Evolutionary conservation across 1,140 invertebrate species (phyloP), one percentile per base, ranked within the genome.

Genomic region (Cydia fagiglandana): DNA sequence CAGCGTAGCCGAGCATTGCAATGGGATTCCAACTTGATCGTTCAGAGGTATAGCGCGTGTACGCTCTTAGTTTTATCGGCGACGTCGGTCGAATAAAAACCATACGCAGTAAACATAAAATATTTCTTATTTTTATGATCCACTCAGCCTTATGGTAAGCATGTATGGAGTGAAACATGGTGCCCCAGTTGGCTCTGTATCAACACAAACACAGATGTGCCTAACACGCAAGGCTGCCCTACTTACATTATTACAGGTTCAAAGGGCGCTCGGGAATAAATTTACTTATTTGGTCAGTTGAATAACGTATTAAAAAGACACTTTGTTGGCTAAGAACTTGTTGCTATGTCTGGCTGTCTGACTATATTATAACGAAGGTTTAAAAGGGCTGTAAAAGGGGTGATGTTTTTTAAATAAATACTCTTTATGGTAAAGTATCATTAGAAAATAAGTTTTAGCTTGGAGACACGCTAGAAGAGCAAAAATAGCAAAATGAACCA

Each of bases 111-210:
- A 47, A 4, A 12, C 34, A 70, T 70, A 70, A 70, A 70, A 17
- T 70, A 70, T 38, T n/a, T 45, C n/a, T 9, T 70, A 41, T 41
- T 70, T 70, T 70, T 70, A 70, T 17, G 66, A 70, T 70, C 66
- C 66, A 70, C 66, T 70, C 66, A 70, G 38, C 66, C 30, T 68
- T 38, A 41, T 45, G n/a, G 66, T 41, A 9, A 9, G 30, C 30
- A 34, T 68, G 30, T 7, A 34, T 70, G n/a, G 66, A 70, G n/a
- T 41, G 17, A 70, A 70, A 70, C 34, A 70, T 41, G 30, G 66
- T 24, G 28, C n/a, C 66, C 30, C 34, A 70, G 13, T 41, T 70
- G 66, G 66, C 66, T 38, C n/a, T n/a, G 64, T 41, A 38, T 17
- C 66, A 70, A 70, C 34, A 70, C 24, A 70, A 70, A 61, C 56